phyloP scores from a whole-genome alignment of 2,113 vertebrate species.

The Rhombomys opimus region DNA sequence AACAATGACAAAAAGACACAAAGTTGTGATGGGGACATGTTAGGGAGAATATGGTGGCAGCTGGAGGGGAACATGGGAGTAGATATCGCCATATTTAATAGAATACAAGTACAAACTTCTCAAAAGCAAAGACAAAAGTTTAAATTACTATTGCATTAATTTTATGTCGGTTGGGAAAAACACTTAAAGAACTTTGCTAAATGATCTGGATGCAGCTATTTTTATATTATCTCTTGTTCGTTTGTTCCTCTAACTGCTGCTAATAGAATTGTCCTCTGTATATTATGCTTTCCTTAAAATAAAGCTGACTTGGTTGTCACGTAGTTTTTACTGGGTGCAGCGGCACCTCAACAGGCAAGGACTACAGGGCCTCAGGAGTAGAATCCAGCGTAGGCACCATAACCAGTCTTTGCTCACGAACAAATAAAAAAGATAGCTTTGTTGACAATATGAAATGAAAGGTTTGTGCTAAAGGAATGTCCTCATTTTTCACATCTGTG shows the following conservation, averaged over 20 bases:
- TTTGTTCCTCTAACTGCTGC: neutral
- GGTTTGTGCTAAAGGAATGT: neutral
- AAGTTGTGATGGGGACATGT: neutral
- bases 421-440: neutral
- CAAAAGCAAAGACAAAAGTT: neutral
- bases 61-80: neutral
- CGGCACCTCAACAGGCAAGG: neutral
- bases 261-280: neutral
- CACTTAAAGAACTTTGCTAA: neutral
- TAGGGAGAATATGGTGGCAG: neutral
- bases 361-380: neutral
- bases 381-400: neutral
- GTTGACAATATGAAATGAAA: conserved; percentile 18
- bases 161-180: neutral
- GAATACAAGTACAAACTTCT: neutral
- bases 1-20: neutral
- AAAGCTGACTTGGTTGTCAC: neutral
- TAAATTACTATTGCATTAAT: neutral
- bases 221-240: neutral
- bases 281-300: neutral
- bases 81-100: neutral
- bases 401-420: neutral
- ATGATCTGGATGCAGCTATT: neutral
- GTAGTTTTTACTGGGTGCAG: neutral
- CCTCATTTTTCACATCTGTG: neutral